phyloP scores from a whole-genome alignment of 2,888 invertebrate genomes.

The Elaeidobius kamerunicus region DNA sequence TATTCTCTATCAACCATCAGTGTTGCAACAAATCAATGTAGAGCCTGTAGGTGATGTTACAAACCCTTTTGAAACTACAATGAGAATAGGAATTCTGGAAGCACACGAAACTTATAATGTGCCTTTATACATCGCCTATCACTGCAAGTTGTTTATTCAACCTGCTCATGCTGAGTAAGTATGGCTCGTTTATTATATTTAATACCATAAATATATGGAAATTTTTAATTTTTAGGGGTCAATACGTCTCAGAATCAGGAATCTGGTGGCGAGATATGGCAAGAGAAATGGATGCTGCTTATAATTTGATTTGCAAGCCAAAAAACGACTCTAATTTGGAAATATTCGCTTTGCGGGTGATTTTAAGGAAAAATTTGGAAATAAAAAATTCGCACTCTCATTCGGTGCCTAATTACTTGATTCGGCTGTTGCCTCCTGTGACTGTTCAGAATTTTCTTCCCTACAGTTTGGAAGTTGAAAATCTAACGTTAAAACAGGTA shows the following conservation, averaged over 20 bases:
- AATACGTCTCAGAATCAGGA: conserved; percentile 66
- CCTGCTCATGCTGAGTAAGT: conserved; percentile 72
- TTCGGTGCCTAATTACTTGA: conserved; percentile 67
- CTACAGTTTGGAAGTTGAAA: conserved; percentile 62
- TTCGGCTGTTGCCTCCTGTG: conserved; percentile 71
- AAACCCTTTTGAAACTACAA: conserved; percentile 74
- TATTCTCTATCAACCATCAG: conserved; percentile 69
- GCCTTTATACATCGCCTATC: conserved; percentile 76
- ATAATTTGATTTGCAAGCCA: conserved; percentile 66
- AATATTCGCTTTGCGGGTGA: conserved; percentile 66
- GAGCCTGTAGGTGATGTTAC: conserved; percentile 63
- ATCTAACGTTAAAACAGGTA: conserved; percentile 48
- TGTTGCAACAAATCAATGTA: conserved; percentile 63
- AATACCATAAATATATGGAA: background rate
- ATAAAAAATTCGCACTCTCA: conserved; percentile 40
- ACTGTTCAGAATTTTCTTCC: conserved; percentile 75
- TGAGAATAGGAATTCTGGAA: conserved; percentile 68
- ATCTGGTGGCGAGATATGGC: conserved; percentile 81
- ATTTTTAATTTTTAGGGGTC: conserved; percentile 53
- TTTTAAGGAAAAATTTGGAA: conserved; percentile 42
- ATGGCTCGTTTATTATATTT: background rate
- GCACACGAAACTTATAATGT: conserved; percentile 73
- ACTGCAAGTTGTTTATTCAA: conserved; percentile 71
- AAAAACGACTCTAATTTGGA: conserved; percentile 59
- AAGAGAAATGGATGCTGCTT: conserved; percentile 61